These are phyloP conservation scores for Temnothorax ravouxi DNA, from an alignment of 2,888 invertebrate genomes.

Conservation along the genomic window DNA sequence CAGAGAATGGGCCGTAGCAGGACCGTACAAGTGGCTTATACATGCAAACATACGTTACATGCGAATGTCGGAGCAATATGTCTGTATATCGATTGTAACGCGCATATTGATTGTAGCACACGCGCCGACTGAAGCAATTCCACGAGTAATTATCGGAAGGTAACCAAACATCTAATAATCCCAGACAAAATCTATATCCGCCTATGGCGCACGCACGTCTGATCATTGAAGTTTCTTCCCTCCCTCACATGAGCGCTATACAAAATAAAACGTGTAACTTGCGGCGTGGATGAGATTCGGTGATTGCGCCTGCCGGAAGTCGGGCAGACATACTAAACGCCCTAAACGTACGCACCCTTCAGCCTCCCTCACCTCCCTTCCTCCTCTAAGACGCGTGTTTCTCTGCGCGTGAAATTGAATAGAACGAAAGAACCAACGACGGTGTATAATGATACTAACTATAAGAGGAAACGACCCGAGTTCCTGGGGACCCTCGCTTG, in stretches of 20 bases:
- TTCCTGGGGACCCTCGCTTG: slow-evolving; percentile 28
- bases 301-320: slow-evolving; percentile 71
- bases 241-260: slow-evolving; percentile 48
- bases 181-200: slow-evolving; percentile 77
- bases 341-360: slow-evolving; percentile 23
- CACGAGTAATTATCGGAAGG: slow-evolving; percentile 78
- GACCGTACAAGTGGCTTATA: background rate
- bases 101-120: slow-evolving; percentile 60
- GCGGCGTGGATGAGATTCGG: slow-evolving; percentile 36
- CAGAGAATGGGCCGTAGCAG: slow-evolving; percentile 46
- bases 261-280: slow-evolving; percentile 63
- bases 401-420: slow-evolving; percentile 68
- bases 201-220: slow-evolving; percentile 35
- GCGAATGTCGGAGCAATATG: slow-evolving; percentile 1
- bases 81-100: slow-evolving; percentile 32
- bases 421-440: slow-evolving; percentile 52
- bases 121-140: slow-evolving; percentile 68
- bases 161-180: slow-evolving; percentile 80
- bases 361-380: background rate
- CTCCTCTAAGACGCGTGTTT: slow-evolving; percentile 29
- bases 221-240: background rate
- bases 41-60: background rate
- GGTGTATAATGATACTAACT: slow-evolving; percentile 63
- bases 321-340: slow-evolving; percentile 68
- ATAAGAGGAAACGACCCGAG: slow-evolving; percentile 51